Evolutionary conservation across 2,113 vertebrate species (phyloP).

Genomic region (Oryzias woworae): DNA sequence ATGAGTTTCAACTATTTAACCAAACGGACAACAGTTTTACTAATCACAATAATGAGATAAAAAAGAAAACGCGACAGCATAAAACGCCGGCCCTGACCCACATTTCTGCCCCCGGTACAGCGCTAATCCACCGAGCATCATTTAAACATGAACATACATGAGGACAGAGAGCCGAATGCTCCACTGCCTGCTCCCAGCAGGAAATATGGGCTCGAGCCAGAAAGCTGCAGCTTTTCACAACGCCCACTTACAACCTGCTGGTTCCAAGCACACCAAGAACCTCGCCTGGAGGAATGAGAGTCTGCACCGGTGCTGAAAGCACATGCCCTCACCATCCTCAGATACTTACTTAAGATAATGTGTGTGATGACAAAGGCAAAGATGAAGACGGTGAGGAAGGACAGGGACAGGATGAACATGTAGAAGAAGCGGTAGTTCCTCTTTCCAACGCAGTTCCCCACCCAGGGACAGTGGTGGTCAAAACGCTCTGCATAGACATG

Average conservation of each 20-base stretch:
- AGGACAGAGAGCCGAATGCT: conserved; percentile 16
- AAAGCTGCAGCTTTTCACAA: conserved; percentile 47
- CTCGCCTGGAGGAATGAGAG: conserved; percentile 21
- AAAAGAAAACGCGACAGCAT: neutral
- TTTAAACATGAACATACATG: conserved; percentile 4
- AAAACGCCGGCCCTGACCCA: conserved; percentile 2
- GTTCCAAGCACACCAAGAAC: conserved; percentile 33
- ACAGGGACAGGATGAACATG: conserved; percentile 99
- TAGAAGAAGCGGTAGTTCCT: conserved; percentile 99
- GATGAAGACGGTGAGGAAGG: conserved; percentile 99
- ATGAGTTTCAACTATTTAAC: neutral
- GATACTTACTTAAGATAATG: conserved; percentile 95
- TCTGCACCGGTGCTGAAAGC: conserved; percentile 7
- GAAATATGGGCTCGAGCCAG: conserved; percentile 53
- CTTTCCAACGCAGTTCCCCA: conserved; percentile 98
- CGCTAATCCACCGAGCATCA: conserved; percentile 19
- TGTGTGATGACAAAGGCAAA: conserved; percentile 97
- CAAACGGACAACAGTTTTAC: neutral
- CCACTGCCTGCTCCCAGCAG: conserved; percentile 49
- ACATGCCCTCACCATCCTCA: neutral
- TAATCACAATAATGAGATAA: neutral
- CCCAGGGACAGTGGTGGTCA: conserved; percentile 99
- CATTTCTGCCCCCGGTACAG: conserved; percentile 12
- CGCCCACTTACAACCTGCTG: conserved; percentile 65
- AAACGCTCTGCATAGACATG: conserved; percentile 88